A percentile compares a stretch with the other conserved stretches of the same genome.
phyloP scores from a whole-genome alignment of 2,797 vertebrate genomes.

The Fratercula arctica region DNA sequence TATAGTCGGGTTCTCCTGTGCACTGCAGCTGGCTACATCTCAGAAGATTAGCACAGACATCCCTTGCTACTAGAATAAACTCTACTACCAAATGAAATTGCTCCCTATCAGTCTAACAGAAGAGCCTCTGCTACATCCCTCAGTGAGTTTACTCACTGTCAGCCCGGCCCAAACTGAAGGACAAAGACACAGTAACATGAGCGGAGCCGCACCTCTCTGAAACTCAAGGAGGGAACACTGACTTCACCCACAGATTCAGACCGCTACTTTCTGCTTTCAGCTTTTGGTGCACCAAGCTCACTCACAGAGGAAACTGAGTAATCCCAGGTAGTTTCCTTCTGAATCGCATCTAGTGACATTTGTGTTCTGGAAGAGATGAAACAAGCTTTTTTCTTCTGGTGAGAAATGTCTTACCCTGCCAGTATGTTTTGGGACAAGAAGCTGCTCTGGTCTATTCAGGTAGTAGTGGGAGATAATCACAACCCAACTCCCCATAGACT shows the following conservation, averaged over 20 bases:
- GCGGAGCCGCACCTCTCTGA: not conserved
- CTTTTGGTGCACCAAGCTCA: not conserved
- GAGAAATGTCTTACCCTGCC: not conserved
- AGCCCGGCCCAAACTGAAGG: not conserved
- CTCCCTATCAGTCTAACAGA: not conserved
- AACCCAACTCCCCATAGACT: not conserved
- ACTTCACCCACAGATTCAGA: not conserved
- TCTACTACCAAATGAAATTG: not conserved
- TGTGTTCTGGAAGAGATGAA: not conserved
- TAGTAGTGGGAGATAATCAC: not conserved
- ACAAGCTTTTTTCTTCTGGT: not conserved
- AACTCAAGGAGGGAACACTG: not conserved
- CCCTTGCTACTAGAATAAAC: not conserved
- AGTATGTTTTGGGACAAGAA: not conserved
- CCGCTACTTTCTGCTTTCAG: not conserved
- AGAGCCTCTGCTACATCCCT: not conserved
- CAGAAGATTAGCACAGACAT: not conserved
- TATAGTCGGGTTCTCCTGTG: not conserved
- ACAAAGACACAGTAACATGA: not conserved
- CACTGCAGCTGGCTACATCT: not conserved
- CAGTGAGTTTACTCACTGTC: not conserved
- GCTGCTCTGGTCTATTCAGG: not conserved
- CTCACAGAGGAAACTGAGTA: conserved; percentile 45
- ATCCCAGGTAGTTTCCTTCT: conserved; percentile 55
- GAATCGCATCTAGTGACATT: conserved; percentile 1